Evolutionary conservation across 1,140 invertebrate species (phyloP).

Genomic region (Caenorhabditis latens): DNA sequence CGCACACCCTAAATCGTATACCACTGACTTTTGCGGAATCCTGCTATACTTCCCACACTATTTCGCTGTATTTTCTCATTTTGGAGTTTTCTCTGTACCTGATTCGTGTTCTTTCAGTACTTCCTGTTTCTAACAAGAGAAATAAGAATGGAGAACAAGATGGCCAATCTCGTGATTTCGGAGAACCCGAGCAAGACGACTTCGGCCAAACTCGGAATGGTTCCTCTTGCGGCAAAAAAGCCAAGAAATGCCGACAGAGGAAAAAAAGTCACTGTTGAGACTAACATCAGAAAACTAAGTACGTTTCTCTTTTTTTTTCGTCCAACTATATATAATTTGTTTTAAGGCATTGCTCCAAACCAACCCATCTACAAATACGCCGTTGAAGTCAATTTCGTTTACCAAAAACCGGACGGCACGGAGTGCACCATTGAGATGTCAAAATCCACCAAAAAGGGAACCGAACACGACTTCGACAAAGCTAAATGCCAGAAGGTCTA

Average conservation of each 20-base stretch:
- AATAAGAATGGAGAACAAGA: not conserved
- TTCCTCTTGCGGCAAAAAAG: not conserved
- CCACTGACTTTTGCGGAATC: too few relatives aligned
- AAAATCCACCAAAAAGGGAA: constrained; percentile 7
- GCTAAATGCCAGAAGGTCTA: not conserved
- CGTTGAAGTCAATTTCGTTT: constrained; percentile 5
- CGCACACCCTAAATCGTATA: too few relatives aligned
- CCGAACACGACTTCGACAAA: constrained; percentile 27
- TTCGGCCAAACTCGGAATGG: not conserved
- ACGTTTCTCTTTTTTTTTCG: not conserved
- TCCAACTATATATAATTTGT: not conserved
- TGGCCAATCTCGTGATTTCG: not conserved
- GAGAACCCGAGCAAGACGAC: not conserved
- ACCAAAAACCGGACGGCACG: not conserved
- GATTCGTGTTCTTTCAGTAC: too few relatives aligned
- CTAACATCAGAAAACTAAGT: not conserved
- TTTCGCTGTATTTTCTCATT: too few relatives aligned
- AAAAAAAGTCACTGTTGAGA: not conserved
- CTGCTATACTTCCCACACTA: too few relatives aligned
- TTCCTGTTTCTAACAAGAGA: too few relatives aligned
- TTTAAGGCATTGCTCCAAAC: not conserved
- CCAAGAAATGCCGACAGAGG: not conserved
- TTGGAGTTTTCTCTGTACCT: not conserved
- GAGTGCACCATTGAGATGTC: constrained; percentile 3
- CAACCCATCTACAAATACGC: constrained; percentile 15